Percentiles rank a stretch among this genome's conserved stretches.
Evolutionary conservation across 2,888 invertebrate genomes (phyloP).

Genomic region (Hirtodrosophila cameraria): DNA sequence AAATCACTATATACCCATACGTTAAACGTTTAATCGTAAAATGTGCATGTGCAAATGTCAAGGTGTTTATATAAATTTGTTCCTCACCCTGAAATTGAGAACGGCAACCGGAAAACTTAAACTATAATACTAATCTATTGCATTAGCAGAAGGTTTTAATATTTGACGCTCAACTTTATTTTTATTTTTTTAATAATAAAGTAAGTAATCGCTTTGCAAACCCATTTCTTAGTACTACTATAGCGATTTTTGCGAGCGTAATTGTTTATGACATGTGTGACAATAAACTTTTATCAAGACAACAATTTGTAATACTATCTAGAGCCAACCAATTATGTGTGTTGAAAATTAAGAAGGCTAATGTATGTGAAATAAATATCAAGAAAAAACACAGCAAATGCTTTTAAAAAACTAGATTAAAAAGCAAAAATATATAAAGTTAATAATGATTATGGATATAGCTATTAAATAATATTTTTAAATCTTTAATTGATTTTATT

Average conservation of each 20-base stretch:
- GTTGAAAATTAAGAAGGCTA: too few relatives aligned
- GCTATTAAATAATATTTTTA: too few relatives aligned
- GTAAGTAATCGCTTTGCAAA: not conserved
- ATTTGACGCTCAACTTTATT: conserved; percentile 35
- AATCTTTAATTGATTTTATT: too few relatives aligned
- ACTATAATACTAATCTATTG: conserved; percentile 43
- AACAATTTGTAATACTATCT: not conserved
- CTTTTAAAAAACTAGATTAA: too few relatives aligned
- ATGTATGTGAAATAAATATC: too few relatives aligned
- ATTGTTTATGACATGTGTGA: not conserved
- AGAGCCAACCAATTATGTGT: not conserved
- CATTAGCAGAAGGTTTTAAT: conserved; percentile 10
- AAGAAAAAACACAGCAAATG: too few relatives aligned
- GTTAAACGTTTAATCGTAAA: conserved; percentile 4
- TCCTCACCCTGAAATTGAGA: not conserved
- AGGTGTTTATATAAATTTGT: conserved; percentile 14
- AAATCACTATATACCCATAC: not conserved
- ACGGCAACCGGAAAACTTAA: conserved; percentile 4
- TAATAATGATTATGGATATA: too few relatives aligned
- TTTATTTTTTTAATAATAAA: conserved; percentile 9
- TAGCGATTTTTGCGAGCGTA: conserved; percentile 1
- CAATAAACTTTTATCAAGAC: conserved; percentile 9
- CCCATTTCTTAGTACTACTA: not conserved
- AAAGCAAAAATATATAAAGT: too few relatives aligned
- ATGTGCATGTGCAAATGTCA: conserved; percentile 13